phyloP scores from a whole-genome alignment of 2,888 invertebrate genomes.

The Campoplex capitator region DNA sequence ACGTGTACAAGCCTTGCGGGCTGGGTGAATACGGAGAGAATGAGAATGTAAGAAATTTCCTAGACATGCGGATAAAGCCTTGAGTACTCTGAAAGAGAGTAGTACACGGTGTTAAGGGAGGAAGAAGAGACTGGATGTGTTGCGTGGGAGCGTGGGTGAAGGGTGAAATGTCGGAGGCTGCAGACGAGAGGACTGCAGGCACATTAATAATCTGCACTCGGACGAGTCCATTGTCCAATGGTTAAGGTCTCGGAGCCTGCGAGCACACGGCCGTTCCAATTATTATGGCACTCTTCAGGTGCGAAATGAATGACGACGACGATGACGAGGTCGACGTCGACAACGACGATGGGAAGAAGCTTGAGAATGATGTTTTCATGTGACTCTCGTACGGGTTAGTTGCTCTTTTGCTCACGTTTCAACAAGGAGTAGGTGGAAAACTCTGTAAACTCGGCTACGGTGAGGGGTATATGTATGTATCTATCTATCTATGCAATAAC shows the following conservation, averaged over 20 bases:
- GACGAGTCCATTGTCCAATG: conserved; percentile 82
- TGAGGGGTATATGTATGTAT: not conserved
- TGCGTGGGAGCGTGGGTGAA: conserved; percentile 17
- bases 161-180: conserved; percentile 17
- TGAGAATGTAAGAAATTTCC: conserved; percentile 67
- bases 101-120: conserved; percentile 25
- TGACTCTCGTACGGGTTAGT: conserved; percentile 45
- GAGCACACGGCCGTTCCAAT: conserved; percentile 83
- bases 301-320: conserved; percentile 60
- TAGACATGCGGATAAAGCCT: conserved; percentile 63
- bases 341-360: conserved; percentile 29
- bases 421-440: conserved; percentile 18
- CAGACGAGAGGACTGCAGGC: conserved; percentile 70
- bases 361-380: conserved; percentile 50
- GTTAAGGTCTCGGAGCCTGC: conserved; percentile 65
- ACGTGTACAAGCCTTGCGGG: conserved; percentile 26
- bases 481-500: not conserved
- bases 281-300: conserved; percentile 80
- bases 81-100: conserved; percentile 54
- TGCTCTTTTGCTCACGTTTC: conserved; percentile 57
- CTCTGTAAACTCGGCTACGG: conserved; percentile 10
- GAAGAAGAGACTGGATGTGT: not conserved
- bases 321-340: conserved; percentile 40
- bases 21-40: conserved; percentile 24
- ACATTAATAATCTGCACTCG: conserved; percentile 84